Base-by-base conservation (phyloP, 2,113 vertebrate species). In the Halcyon senegalensis region DNA sequence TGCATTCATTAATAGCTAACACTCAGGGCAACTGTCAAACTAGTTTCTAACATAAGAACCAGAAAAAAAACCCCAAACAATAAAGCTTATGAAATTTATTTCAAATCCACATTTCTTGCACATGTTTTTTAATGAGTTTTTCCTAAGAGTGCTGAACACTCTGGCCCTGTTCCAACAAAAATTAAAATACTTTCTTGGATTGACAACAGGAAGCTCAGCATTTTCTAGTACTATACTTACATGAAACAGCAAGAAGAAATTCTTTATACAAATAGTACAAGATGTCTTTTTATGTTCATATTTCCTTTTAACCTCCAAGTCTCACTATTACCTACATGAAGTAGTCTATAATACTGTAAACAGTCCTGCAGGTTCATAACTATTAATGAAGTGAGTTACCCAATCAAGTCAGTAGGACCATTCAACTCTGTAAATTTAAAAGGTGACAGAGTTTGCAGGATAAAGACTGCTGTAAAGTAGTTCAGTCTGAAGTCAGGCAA, bases 141-240 rank as follows among this genome's bases (percentile, higher is more conserved):
- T 16, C 46, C 27, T 27, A 78, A 51, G 53, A 37, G 6, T 28
- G 53, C 18, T 68, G 48, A 85, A 73, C 14, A 62, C 39, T 76
- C 62, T 73, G 74, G 53, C 14, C 30, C 24, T 55, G 55, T 79
- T 91, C 55, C 84, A 85, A 68, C 0, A 41, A n/a, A 63, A 35
- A 77, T 13, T 48, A 72, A 95, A 96, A 88, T 73, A 16, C 16
- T 58, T 89, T 82, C 30, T 60, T 94, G 63, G 10, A 74, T 11
- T 66, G 63, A 55, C 3, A 18, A 58, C 16, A 50, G 53, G 46
- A 56, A 43, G 55, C 21, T 91, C n/a, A 83, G 46, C 23, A 55
- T 80, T 81, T 94, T 89, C 59, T 73, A 80, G 33, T 86, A 44
- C 23, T 37, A 44, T 28, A 69, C 11, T 41, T 62, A 73, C 24